Base-by-base conservation (phyloP, 2,113 vertebrate species). In the Peucedramus taeniatus region DNA sequence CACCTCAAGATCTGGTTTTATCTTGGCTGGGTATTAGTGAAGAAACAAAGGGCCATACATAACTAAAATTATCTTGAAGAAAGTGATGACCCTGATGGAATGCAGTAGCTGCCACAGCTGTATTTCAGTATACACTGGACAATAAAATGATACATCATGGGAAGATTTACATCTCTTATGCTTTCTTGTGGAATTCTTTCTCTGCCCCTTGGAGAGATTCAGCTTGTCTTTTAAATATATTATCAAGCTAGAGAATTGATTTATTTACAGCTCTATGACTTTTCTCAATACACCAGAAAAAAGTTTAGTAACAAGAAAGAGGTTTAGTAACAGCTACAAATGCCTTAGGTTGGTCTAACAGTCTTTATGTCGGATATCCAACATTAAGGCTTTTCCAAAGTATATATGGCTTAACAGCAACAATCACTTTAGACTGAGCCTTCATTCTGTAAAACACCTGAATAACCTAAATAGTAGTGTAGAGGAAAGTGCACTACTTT, bases 11-110 rank as follows among this genome's bases (percentile, higher is more conserved):
- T 83, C 61, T 76, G 33, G 4, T 63, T 83, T 60, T 69, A 63
- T 90, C 77, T 87, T 79, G 33, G 10, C 51, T 80, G 8, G 33
- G 35, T 37, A 49, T 63, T 59, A 54, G 11, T 86, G 81, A 81
- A 80, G 83, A 81, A 92, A 96, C 76, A 96, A 92, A 91, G 61
- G n/a, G 61, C 65, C 65, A 89, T 66, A 94, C 72, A 94, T 83
- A 90, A 45, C 79, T 78, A 86, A 90, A 94, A 93, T 83, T 94
- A 94, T 87, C 94, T 68, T 42, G 70, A 88, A 93, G 89, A 93
- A 93, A 90, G 65, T 9, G 5, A 40, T 90, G 87, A 95, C 93
- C 71, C 90, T 72, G 45, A 80, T 79, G 90, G 77, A 95, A 89
- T 96, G 89, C 49, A 70, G 42, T 90, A 75, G 70, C 61, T 82